These are phyloP conservation scores for Drosophila austrosaltans DNA, from an alignment of 2,888 invertebrate genomes.

Conservation along the genomic window DNA sequence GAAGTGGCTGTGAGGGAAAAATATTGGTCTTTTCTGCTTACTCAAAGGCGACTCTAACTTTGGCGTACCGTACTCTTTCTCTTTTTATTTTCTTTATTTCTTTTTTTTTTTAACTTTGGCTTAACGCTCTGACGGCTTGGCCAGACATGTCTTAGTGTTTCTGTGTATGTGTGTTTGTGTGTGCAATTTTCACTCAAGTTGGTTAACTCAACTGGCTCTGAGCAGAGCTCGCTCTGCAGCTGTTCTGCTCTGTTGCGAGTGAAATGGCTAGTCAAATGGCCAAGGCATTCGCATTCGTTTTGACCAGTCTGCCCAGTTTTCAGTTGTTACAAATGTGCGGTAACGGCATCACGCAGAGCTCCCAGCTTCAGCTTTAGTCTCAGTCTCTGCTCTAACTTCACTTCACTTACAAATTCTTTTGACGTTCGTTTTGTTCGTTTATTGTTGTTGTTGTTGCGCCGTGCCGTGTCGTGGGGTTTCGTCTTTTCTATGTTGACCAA, in stretches of 20 bases:
- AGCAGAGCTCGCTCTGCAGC: constrained; percentile 8
- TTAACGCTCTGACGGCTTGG: constrained; percentile 57
- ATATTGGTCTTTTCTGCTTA: not conserved
- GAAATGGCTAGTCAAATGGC: constrained; percentile 74
- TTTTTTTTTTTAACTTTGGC: constrained; percentile 45
- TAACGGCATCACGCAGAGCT: constrained; percentile 71
- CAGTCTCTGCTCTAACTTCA: not conserved
- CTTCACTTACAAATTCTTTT: constrained; percentile 16
- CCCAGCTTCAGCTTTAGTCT: constrained; percentile 9
- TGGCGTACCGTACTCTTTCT: constrained; percentile 6
- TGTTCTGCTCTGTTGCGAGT: constrained; percentile 68
- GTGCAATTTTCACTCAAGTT: constrained; percentile 50
- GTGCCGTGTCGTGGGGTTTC: not conserved
- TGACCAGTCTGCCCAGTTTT: constrained; percentile 53
- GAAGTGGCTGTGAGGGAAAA: not conserved
- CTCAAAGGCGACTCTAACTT: constrained; percentile 26
- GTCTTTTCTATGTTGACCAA: constrained; percentile 45
- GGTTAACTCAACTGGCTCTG: constrained; percentile 14
- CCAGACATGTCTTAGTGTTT: constrained; percentile 24
- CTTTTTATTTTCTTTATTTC: not conserved
- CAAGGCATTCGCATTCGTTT: constrained; percentile 48
- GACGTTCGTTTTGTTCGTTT: constrained; percentile 3
- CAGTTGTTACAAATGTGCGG: constrained; percentile 77
- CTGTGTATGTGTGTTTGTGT: constrained; percentile 4
- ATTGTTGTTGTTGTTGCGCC: constrained; percentile 1